Evolutionary conservation across 2,888 invertebrate genomes (phyloP), one percentile per base, ranked within the genome.

Genomic region (Odontomyia ornata): DNA sequence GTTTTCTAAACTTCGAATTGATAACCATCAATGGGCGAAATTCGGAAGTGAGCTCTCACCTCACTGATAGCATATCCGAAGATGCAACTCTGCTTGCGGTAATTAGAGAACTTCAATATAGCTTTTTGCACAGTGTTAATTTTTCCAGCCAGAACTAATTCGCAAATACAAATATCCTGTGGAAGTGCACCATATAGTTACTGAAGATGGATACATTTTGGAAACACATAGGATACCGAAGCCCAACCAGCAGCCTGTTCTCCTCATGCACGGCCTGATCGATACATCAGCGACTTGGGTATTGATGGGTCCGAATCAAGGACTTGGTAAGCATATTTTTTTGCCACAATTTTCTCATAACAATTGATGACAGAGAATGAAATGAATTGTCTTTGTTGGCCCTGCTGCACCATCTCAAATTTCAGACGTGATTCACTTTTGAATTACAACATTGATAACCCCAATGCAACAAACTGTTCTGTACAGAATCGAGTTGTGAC

Each of bases 131-230:
- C 9, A 56, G 7, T 27, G 28, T 56, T 7, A 18, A 1, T 56
- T 4, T 28, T 72, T 72, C n/a, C 30, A 88, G 88, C 86, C 86
- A 0, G 87, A 89, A 81, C 84, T 92, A 76, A 88, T 92, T 30
- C 84, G 84, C 76, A 90, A 91, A 81, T 90, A 92, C 82, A 89
- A 90, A 9, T 93, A 93, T 83, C 88, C 89, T 11, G 84, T 90
- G 30, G 93, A 93, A 86, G 88, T 88, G 52, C 91, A 93, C 83
- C 83, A 84, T 15, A 90, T 93, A 25, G 88, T 87, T 65, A 96
- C 96, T 0, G 84, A 88, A 46, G 96, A 96, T 87, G 94, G 93
- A 0, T 96, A 94, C 83, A 90, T 94, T 28, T 87, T 96, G 80
- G 89, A 90, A 78, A 83, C 95, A 85, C 94, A 95, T 82, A 89